phyloP scores from a whole-genome alignment of 2,888 invertebrate species.

The Andricus quercusramuli region DNA sequence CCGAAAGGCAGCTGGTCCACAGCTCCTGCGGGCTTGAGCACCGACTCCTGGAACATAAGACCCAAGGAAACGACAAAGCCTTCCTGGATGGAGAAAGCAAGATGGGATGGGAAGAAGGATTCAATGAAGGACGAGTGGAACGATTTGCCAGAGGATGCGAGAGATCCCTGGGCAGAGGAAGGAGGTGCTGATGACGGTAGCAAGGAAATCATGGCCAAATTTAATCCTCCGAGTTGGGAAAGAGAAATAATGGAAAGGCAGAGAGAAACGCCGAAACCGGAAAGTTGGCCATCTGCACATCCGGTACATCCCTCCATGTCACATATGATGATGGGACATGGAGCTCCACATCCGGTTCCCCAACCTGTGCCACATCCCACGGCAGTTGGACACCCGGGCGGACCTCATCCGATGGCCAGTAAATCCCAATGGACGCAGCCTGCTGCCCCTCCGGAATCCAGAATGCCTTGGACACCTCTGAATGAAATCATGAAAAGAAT shows the following conservation, averaged over 20 bases:
- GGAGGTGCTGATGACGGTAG: conserved; percentile 37
- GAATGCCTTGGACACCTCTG: conserved; percentile 22
- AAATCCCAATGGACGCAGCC: conserved; percentile 17
- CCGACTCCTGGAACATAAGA: conserved; percentile 68
- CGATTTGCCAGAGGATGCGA: conserved; percentile 75
- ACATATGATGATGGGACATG: conserved; percentile 24
- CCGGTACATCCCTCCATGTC: background rate
- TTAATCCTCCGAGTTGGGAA: conserved; percentile 34
- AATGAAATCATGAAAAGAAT: conserved; percentile 38
- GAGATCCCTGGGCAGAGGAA: conserved; percentile 76
- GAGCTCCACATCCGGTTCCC: background rate
- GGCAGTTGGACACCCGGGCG: background rate
- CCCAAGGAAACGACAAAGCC: conserved; percentile 63
- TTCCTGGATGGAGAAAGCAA: conserved; percentile 55
- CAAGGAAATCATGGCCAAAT: conserved; percentile 45
- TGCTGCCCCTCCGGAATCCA: background rate
- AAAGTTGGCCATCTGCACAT: conserved; percentile 15
- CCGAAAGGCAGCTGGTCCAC: background rate
- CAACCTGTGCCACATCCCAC: conserved; percentile 30
- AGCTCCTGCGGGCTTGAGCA: background rate
- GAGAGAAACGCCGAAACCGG: background rate
- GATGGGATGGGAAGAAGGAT: conserved; percentile 65
- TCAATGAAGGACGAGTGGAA: conserved; percentile 68
- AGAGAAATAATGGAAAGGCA: background rate
- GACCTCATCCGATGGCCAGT: background rate